Evolutionary conservation across 2,888 invertebrate genomes (phyloP), one percentile per base, ranked within the genome.

Genomic region (Octodonta nipae): DNA sequence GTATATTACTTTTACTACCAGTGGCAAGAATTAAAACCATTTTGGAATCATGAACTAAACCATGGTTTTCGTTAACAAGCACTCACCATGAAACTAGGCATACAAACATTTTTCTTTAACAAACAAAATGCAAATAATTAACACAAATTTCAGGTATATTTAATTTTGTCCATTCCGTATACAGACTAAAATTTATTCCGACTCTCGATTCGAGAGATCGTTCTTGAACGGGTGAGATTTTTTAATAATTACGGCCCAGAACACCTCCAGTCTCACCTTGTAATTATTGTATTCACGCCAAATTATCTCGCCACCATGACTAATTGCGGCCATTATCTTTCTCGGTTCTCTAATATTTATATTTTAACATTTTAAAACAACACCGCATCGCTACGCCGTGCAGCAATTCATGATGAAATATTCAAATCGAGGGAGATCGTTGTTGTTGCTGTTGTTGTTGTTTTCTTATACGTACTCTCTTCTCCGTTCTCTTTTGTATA

Each of bases 241-340:
- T 22, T 22, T 22, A 22, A 22, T 22, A 11, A 22, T 22, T 22
- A 22, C 22, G 22, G 11, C 22, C 22, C 22, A 11, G 22, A 22
- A 11, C n/a, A n/a, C n/a, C n/a, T n/a, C n/a, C 30, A 26, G 34
- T 30, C 12, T 26, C 34, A 30, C 30, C 34, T 30, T 30, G 26
- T 26, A 32, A 34, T 34, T 30, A 34, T 34, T 29, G 26, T 34
- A 28, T 32, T 34, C 34, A 34, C 30, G 34, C 28, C 34, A 30
- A 34, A 34, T 34, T 34, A 34, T 34, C n/a, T 30, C 16, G 29
- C 34, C 30, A 34, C 34, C 34, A 25, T 34, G 26, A 34, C 34
- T 34, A 30, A 34, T 34, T 25, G 15, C 15, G 14, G 7, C 28
- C 17, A 34, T 34, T 34, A 34, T 33, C 20, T 30, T 16, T 26